A percentile compares a stretch with the other conserved stretches of the same genome.
Conservation (phyloP, 1,140 invertebrate genomes). For the Lepidotrigona ventralis region DNA sequence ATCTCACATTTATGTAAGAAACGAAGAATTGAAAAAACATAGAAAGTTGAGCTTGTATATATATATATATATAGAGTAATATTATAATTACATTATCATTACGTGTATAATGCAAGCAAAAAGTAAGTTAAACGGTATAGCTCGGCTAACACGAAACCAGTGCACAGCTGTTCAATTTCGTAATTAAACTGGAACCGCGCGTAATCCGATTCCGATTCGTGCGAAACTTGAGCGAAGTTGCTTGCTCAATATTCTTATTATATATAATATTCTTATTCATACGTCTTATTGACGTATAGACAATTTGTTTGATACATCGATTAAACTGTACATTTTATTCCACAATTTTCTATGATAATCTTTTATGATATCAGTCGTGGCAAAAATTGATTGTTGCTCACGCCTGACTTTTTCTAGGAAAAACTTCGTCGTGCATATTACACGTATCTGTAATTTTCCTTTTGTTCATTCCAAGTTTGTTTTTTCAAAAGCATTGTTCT, state of each 20-base stretch:
- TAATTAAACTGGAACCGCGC: conserved; percentile 48
- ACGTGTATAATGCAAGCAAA: neutral
- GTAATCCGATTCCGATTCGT: conserved; percentile 53
- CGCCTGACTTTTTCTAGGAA: too few relatives aligned
- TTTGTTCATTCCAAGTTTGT: too few relatives aligned
- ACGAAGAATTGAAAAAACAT: neutral
- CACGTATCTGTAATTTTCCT: too few relatives aligned
- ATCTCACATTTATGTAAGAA: neutral
- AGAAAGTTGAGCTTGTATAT: too few relatives aligned
- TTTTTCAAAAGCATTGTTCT: too few relatives aligned
- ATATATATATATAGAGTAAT: too few relatives aligned
- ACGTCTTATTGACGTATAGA: neutral
- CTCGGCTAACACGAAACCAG: conserved; percentile 27
- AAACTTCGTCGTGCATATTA: too few relatives aligned
- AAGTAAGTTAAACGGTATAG: neutral
- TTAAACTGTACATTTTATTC: neutral
- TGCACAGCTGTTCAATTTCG: conserved; percentile 43
- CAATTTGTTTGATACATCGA: neutral
- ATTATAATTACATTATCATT: too few relatives aligned
- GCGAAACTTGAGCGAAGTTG: conserved; percentile 40
- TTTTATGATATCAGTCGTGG: too few relatives aligned
- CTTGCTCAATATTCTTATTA: conserved; percentile 37
- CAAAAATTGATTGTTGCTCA: too few relatives aligned
- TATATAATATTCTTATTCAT: conserved; percentile 27
- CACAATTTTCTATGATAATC: too few relatives aligned